Evolutionary conservation across 2,797 vertebrate genomes (phyloP), one percentile per base, ranked within the genome.

Genomic region (Microctenopoma steveboyesi): DNA sequence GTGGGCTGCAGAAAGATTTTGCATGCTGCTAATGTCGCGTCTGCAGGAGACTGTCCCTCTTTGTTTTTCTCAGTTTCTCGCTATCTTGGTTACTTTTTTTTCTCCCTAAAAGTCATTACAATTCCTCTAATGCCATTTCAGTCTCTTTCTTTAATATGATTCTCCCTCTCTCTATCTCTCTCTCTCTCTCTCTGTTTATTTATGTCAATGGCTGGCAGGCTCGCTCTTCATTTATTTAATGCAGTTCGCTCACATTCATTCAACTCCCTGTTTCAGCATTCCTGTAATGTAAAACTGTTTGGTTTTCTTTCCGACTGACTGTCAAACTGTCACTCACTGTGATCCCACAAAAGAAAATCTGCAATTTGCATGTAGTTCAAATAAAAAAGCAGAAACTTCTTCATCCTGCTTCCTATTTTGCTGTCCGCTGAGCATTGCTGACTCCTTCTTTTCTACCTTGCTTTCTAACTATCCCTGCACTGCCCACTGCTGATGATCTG

Each of bases 211-310:
- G 64, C 63, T 83, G 59, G 76, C 82, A 78, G 72, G 4, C 78
- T 79, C 74, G 28, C 35, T 80, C 74, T 76, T 85, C 81, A 85
- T 88, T 89, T 83, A 88, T 85, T 75, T 82, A 86, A 88, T 89
- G 78, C 80, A 83, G 64, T 79, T 88, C 75, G 37, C 64, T 62
- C 74, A 59, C 72, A 73, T 78, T 69, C 61, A 72, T 76, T 88
- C 77, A 77, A 43, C 77, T 74, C 61, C 54, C 59, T 72, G 57
- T 78, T 84, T 78, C 82, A 82, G 84, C 81, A 81, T 68, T 77
- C 73, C 64, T 65, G 50, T 68, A 52, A 71, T 67, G 83, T 68
- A 79, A 85, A 87, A 78, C 72, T 57, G 69, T 72, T 25, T 2
- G 58, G 37, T 63, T 76, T 42, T 40, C 4, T 40, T 40, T 40